Percentiles rank a stretch among this genome's conserved stretches.
Evolutionary conservation across 2,113 vertebrate species (phyloP).

Genomic region (Mola mola): DNA sequence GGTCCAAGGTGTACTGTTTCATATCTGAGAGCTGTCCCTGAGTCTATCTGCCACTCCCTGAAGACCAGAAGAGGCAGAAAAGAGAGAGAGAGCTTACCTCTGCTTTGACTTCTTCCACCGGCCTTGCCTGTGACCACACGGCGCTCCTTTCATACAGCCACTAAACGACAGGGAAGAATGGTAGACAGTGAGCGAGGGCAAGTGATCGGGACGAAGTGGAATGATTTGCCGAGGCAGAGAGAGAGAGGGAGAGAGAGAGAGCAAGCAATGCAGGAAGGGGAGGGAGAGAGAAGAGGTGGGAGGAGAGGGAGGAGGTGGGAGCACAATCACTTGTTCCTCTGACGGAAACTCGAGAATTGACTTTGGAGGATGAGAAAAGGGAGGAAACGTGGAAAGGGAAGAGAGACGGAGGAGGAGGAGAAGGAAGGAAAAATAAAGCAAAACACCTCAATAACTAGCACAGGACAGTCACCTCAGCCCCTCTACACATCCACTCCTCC

Average conservation of each 20-base stretch:
- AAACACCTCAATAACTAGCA: slow-evolving; percentile 49
- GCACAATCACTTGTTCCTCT: slow-evolving; percentile 78
- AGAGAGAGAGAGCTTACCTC: slow-evolving; percentile 85
- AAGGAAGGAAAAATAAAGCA: slow-evolving; percentile 4
- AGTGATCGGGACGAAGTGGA: slow-evolving; percentile 73
- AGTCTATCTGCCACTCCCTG: slow-evolving; percentile 64
- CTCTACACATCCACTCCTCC: slow-evolving; percentile 14
- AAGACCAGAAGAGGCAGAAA: slow-evolving; percentile 45
- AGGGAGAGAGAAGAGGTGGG: slow-evolving; percentile 59
- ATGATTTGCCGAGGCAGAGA: slow-evolving; percentile 71
- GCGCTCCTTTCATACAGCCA: slow-evolving; percentile 85
- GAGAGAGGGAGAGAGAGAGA: slow-evolving; percentile 37
- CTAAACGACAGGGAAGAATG: slow-evolving; percentile 81
- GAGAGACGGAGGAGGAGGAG: slow-evolving; percentile 5
- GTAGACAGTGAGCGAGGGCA: slow-evolving; percentile 69
- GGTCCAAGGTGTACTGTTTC: slow-evolving; percentile 40
- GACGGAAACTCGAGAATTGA: slow-evolving; percentile 76
- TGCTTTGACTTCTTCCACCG: slow-evolving; percentile 86
- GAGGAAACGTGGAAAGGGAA: slow-evolving; percentile 43
- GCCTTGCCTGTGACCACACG: slow-evolving; percentile 82
- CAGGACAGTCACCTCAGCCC: slow-evolving; percentile 34
- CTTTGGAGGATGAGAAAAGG: slow-evolving; percentile 69
- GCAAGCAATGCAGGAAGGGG: slow-evolving; percentile 60
- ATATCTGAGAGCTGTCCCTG: slow-evolving; percentile 43
- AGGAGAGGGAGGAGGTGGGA: slow-evolving; percentile 66